phyloP scores from a whole-genome alignment of 2,113 vertebrate species.

The Corythaixoides concolor region DNA sequence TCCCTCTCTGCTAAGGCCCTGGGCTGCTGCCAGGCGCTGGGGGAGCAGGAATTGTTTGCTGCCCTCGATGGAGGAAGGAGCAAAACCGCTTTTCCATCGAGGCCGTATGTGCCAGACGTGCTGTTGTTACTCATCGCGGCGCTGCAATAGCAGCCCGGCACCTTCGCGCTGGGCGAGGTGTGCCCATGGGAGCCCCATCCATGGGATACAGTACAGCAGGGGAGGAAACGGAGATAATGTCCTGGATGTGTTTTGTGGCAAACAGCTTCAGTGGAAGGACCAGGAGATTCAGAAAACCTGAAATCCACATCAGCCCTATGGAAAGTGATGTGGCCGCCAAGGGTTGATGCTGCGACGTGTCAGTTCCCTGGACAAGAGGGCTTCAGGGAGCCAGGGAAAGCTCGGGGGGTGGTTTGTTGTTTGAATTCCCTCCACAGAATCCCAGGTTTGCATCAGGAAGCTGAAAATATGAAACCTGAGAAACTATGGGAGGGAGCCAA shows the following conservation, averaged over 20 bases:
- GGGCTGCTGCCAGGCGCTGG: neutral
- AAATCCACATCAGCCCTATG: neutral
- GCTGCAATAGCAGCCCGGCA: neutral
- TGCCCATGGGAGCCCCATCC: neutral
- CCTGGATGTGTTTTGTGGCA: neutral
- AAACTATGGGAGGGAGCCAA: neutral
- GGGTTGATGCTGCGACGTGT: rapidly evolving
- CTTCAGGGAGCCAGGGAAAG: neutral
- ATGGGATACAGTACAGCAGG: neutral
- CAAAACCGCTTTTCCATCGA: neutral
- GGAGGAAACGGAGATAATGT: neutral
- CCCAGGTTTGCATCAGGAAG: neutral
- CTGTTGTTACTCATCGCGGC: neutral
- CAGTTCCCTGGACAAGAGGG: neutral
- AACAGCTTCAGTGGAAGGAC: neutral
- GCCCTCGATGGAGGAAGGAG: neutral
- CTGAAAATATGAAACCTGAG: neutral
- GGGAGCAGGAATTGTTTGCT: neutral
- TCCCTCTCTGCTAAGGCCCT: neutral
- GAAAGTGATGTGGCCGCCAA: neutral
- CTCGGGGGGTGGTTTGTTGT: neutral
- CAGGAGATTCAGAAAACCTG: neutral
- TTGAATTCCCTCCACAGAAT: neutral
- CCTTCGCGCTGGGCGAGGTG: neutral
- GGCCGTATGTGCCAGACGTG: neutral